These are phyloP conservation scores for Himalopsyche tibetana DNA, from an alignment of 2,888 invertebrate genomes.

Conservation along the genomic window DNA sequence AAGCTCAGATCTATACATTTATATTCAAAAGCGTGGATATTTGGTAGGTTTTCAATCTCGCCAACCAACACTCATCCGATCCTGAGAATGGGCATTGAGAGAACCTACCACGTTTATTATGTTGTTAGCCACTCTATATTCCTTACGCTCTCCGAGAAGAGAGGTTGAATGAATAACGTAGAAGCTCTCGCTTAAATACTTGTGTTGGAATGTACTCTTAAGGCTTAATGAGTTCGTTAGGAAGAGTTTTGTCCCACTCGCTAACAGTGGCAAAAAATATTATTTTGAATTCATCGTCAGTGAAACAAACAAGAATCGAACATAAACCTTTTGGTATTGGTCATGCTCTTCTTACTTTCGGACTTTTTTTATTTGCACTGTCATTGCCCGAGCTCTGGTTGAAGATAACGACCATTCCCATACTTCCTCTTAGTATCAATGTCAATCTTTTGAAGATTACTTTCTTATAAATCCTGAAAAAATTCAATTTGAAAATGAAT, in stretches of 20 bases:
- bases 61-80: too few species aligned
- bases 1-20: too few species aligned
- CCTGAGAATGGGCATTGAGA: too few species aligned
- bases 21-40: too few species aligned
- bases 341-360: neutral
- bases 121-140: too few species aligned
- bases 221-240: too few species aligned
- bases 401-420: slow-evolving; percentile 73
- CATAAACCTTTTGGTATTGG: slow-evolving; percentile 78
- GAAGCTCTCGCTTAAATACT: too few species aligned
- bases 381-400: slow-evolving; percentile 64
- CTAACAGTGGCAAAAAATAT: slow-evolving; percentile 83
- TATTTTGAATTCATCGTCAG: slow-evolving; percentile 81
- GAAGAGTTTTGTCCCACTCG: slow-evolving; percentile 72
- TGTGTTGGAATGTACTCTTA: too few species aligned
- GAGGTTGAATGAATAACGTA: too few species aligned
- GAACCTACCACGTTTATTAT: too few species aligned
- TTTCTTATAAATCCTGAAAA: neutral
- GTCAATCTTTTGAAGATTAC: slow-evolving; percentile 66
- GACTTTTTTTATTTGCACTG: neutral
- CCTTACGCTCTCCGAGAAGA: too few species aligned
- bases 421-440: slow-evolving; percentile 69
- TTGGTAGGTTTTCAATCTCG: too few species aligned
- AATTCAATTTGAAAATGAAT: neutral
- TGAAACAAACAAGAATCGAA: slow-evolving; percentile 85